Conservation (phyloP, 2,888 invertebrate species). For the Galerucella nymphaeae region DNA sequence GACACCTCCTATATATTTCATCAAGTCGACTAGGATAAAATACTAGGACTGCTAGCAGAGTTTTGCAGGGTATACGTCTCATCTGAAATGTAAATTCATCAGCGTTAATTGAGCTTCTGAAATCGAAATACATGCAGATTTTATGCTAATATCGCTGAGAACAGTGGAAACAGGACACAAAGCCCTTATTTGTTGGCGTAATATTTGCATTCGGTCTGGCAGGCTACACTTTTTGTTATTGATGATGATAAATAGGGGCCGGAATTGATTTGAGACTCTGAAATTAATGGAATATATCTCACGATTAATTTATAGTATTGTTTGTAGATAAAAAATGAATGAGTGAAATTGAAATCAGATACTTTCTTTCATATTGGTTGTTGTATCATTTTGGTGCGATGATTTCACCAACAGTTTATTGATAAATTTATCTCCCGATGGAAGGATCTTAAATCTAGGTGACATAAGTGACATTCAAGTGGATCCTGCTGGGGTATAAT, state of each 20-base stretch:
- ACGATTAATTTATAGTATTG: background rate
- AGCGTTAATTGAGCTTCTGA: slow-evolving; percentile 40
- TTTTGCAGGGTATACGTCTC: slow-evolving; percentile 33
- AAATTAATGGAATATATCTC: background rate
- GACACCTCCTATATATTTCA: background rate
- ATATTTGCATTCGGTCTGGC: slow-evolving; percentile 39
- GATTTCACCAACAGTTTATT: too few species aligned
- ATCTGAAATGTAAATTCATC: slow-evolving; percentile 43
- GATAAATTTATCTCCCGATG: too few species aligned
- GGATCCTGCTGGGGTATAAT: too few species aligned
- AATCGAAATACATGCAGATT: slow-evolving; percentile 43
- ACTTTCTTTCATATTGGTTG: too few species aligned
- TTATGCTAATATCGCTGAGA: slow-evolving; percentile 38
- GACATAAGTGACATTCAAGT: too few species aligned
- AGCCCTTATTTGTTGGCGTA: slow-evolving; percentile 37
- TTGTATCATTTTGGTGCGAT: too few species aligned
- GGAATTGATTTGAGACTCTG: slow-evolving; percentile 3
- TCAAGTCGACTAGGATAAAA: slow-evolving; percentile 6
- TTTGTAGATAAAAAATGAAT: background rate
- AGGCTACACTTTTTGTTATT: slow-evolving; percentile 36
- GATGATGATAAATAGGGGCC: slow-evolving; percentile 26
- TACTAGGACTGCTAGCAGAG: slow-evolving; percentile 13
- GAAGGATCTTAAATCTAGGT: too few species aligned
- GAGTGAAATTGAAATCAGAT: background rate
- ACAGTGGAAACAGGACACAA: slow-evolving; percentile 36